A percentile compares a stretch with the other conserved stretches of the same genome.
These are phyloP conservation scores for Hydrolagus affinis DNA, from an alignment of 2,113 vertebrate species.

Conservation along the genomic window DNA sequence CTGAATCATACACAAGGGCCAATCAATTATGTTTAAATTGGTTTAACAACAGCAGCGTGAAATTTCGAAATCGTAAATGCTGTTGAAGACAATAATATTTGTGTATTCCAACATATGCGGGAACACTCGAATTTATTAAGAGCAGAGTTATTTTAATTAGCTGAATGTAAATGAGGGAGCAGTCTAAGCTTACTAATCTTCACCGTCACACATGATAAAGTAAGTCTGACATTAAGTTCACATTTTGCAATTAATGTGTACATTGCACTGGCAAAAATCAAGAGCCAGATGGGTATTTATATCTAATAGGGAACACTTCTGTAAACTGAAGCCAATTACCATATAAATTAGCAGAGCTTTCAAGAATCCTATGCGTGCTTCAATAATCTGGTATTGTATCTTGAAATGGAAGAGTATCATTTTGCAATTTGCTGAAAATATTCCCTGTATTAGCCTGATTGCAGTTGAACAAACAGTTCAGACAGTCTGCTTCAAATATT, in stretches of 20 bases:
- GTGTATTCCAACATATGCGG: not conserved
- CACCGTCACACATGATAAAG: not conserved
- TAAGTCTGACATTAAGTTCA: conserved; percentile 24
- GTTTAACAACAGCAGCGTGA: not conserved
- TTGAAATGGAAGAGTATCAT: conserved; percentile 15
- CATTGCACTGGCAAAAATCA: conserved; percentile 27
- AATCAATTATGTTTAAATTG: not conserved
- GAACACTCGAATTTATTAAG: not conserved
- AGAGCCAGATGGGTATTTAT: conserved; percentile 29
- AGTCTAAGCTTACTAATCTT: conserved; percentile 18
- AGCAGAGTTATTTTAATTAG: not conserved
- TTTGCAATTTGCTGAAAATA: conserved; percentile 24
- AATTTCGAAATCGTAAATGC: not conserved
- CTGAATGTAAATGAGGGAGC: not conserved
- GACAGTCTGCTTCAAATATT: conserved; percentile 13
- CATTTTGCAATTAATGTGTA: conserved; percentile 14
- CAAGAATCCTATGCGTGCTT: conserved; percentile 3
- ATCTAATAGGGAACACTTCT: conserved; percentile 24
- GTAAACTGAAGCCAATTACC: conserved; percentile 26
- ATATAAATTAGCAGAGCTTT: conserved; percentile 29
- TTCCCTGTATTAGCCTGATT: conserved; percentile 21
- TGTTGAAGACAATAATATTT: not conserved
- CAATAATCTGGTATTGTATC: conserved; percentile 18
- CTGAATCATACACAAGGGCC: not conserved
- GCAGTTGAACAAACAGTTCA: conserved; percentile 19